phyloP scores from a whole-genome alignment of 2,888 invertebrate genomes.

The Belgica antarctica region DNA sequence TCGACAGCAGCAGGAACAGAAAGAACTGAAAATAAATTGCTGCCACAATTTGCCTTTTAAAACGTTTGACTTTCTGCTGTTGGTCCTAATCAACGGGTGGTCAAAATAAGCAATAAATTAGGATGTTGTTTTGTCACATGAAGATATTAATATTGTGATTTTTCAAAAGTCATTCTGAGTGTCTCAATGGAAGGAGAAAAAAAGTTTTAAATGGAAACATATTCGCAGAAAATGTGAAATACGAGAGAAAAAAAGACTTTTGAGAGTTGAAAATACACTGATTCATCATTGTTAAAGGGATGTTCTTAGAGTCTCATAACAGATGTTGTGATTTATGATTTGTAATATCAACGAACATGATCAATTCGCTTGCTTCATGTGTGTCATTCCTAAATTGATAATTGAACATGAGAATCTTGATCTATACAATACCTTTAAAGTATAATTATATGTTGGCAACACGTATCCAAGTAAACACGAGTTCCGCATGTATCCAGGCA shows the following conservation, averaged over 20 bases:
- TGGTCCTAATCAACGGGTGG: constrained; percentile 41
- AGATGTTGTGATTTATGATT: constrained; percentile 43
- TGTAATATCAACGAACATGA: constrained; percentile 14
- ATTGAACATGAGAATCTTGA: no score
- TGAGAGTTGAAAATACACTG: neutral
- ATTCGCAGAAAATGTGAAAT: constrained; percentile 42
- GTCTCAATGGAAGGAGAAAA: neutral
- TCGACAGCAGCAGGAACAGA: no score
- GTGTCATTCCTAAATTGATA: no score
- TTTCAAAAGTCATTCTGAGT: neutral
- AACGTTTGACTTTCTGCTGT: neutral
- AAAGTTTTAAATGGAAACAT: constrained; percentile 27
- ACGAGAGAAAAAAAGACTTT: neutral
- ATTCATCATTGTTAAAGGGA: constrained; percentile 37
- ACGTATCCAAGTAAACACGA: no score
- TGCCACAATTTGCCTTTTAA: constrained; percentile 32
- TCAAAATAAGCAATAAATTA: constrained; percentile 40
- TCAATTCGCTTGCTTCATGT: no score
- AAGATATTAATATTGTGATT: constrained; percentile 40
- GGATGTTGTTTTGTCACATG: constrained; percentile 44
- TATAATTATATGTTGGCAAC: no score
- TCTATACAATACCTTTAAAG: no score
- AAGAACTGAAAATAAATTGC: neutral
- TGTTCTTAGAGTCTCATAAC: constrained; percentile 27
- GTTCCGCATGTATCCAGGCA: no score